phyloP scores from a whole-genome alignment of 37 sponge, comb jelly and placozoan species.

The Halichondria panicea region DNA sequence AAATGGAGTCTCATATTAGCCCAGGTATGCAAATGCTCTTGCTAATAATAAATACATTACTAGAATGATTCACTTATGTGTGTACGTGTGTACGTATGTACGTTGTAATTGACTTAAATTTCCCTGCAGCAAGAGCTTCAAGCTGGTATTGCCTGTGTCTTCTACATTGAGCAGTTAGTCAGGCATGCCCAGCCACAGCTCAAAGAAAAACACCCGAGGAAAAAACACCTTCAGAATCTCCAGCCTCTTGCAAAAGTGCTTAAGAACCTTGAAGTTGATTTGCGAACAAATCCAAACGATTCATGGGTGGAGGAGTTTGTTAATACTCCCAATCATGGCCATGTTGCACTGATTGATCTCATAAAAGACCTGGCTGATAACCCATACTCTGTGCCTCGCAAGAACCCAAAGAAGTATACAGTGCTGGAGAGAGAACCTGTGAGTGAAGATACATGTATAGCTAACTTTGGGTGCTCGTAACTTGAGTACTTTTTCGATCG shows the following conservation, averaged over 20 bases:
- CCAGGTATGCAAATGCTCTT: slow-evolving; percentile 61
- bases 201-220: slow-evolving; percentile 66
- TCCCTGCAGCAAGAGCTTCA: slow-evolving; percentile 60
- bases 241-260: slow-evolving; percentile 61
- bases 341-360: slow-evolving; percentile 71
- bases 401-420: slow-evolving; percentile 52
- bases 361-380: slow-evolving; percentile 60
- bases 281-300: slow-evolving; percentile 65
- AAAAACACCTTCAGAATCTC: slow-evolving; percentile 64
- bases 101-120: neutral
- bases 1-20: slow-evolving; percentile 81
- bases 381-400: slow-evolving; percentile 43
- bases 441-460: no score
- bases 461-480: no score
- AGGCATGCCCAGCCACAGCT: slow-evolving; percentile 72
- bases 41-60: neutral
- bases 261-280: slow-evolving; percentile 78
- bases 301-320: slow-evolving; percentile 82
- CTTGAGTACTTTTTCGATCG: no score
- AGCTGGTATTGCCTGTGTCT: slow-evolving; percentile 56
- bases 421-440: slow-evolving; percentile 68
- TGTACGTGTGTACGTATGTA: neutral
- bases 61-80: neutral
- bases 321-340: slow-evolving; percentile 73
- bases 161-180: slow-evolving; percentile 79